Conservation (phyloP, 64 coral and sea anemone species). For the Montipora sp. region DNA sequence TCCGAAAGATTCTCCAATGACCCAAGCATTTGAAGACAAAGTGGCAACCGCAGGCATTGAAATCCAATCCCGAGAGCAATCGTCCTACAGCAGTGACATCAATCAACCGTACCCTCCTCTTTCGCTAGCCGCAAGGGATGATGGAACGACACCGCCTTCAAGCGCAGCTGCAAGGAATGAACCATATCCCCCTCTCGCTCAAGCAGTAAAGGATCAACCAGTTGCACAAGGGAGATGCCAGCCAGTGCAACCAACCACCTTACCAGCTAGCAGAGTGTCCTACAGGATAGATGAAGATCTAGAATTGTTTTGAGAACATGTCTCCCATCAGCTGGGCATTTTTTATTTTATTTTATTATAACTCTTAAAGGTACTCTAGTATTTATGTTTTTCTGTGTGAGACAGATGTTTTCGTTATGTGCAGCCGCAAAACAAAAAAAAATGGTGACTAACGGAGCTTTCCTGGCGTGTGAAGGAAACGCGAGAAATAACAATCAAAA, state of each 20-base stretch:
- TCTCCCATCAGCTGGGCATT: background rate
- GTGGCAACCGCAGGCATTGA: background rate
- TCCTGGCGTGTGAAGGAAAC: too few relatives aligned
- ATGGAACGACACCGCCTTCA: background rate
- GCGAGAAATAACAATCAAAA: too few relatives aligned
- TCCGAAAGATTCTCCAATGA: background rate
- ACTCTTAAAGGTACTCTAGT: too few relatives aligned
- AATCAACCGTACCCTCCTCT: background rate
- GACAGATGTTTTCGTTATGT: too few relatives aligned
- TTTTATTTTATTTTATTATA: too few relatives aligned
- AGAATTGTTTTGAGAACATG: background rate
- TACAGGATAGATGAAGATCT: background rate
- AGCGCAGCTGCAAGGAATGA: background rate
- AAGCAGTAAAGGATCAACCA: background rate
- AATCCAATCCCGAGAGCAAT: background rate
- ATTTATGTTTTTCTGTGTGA: too few relatives aligned
- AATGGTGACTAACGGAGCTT: too few relatives aligned
- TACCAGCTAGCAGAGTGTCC: background rate
- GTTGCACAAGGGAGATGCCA: background rate
- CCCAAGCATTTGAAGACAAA: background rate
- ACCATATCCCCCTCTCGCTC: background rate
- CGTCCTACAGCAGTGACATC: background rate
- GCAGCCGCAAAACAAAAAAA: too few relatives aligned
- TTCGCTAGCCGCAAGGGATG: background rate
- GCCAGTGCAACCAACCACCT: background rate